A percentile compares a stretch with the other conserved stretches of the same genome.
These are phyloP conservation scores for Homarus americanus DNA, from an alignment of 1,140 invertebrate genomes.

Conservation along the genomic window DNA sequence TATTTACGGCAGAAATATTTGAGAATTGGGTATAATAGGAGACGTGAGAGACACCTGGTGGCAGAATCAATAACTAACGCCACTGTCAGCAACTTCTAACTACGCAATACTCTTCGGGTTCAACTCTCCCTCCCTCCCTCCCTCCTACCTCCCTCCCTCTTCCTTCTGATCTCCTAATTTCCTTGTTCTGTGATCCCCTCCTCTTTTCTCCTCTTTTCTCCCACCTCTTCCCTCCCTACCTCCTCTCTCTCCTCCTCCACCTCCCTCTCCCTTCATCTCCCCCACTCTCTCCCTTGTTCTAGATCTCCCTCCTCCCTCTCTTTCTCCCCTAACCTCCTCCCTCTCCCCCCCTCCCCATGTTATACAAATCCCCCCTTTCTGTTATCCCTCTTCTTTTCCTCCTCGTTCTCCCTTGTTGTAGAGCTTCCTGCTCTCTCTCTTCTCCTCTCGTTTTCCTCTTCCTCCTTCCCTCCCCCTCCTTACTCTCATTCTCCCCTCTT, in stretches of 20 bases:
- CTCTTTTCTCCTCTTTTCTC: not conserved
- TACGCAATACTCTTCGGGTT: slow-evolving; percentile 30
- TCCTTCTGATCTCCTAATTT: not conserved
- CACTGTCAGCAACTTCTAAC: slow-evolving; percentile 12
- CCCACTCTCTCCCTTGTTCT: not conserved
- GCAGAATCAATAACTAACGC: slow-evolving; percentile 27
- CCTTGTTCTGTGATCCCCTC: not conserved
- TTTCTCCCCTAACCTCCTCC: too few relatives aligned
- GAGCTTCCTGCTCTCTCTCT: too few relatives aligned
- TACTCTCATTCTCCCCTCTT: too few relatives aligned
- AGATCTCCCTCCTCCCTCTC: too few relatives aligned
- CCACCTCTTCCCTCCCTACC: not conserved
- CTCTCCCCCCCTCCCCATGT: too few relatives aligned
- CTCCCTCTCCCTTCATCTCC: not conserved
- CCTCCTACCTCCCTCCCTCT: not conserved
- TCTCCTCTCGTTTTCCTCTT: too few relatives aligned
- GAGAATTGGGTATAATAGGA: too few relatives aligned
- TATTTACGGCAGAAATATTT: too few relatives aligned
- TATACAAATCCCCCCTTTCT: too few relatives aligned
- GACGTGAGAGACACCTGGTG: slow-evolving; percentile 16
- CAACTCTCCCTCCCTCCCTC: not conserved
- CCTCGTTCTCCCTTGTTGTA: too few relatives aligned
- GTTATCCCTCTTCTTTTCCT: too few relatives aligned
- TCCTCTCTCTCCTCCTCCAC: not conserved
- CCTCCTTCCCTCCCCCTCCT: too few relatives aligned